Evolutionary conservation across 2,113 vertebrate genomes (phyloP), one percentile per base, ranked within the genome.

Genomic region (Salvelinus fontinalis): DNA sequence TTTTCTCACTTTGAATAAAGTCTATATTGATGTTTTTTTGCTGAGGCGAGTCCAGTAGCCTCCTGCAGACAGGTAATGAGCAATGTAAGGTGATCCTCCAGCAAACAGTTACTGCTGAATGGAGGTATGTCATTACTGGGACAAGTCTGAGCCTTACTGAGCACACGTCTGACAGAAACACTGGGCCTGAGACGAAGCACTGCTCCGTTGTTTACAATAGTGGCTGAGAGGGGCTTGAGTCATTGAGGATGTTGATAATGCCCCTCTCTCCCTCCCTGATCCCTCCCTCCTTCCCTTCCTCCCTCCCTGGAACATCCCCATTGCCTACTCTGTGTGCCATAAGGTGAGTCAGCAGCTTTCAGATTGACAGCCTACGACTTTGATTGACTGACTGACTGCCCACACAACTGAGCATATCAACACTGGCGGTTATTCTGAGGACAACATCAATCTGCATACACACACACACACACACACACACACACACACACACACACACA

Each of bases 81-180:
- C 48, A 80, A 71, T 59, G 87, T 87, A 92, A 93, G 54, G 39
- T 2, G 84, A 94, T 80, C 82, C 87, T 77, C 3, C 31, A 86
- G 91, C 86, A 92, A 93, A 91, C 85, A 86, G 75, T 86, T 75
- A 57, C 34, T 71, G 86, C 88, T 79, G 88, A 92, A 87, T 69
- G 85, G 81, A 90, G 78, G 51, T 81, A 68, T 54, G 71, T 75
- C 81, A 75, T 75, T 83, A 86, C 83, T 83, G 78, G 81, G 72
- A 87, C 87, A 76, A 73, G 71, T 68, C 69, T 59, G 67, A 74
- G 77, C 67, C 31, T 48, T 2, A 81, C 84, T 75, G 80, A 73
- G 1, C 74, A 82, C 85, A 84, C 83, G 77, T 76, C 67, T 79
- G 71, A 70, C 75, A 80, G 78, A 83, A 93, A 91, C 80, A 76